A percentile compares a stretch with the other conserved stretches of the same genome.
Conservation (phyloP, 2,797 vertebrate species). For the Acropternis orthonyx region DNA sequence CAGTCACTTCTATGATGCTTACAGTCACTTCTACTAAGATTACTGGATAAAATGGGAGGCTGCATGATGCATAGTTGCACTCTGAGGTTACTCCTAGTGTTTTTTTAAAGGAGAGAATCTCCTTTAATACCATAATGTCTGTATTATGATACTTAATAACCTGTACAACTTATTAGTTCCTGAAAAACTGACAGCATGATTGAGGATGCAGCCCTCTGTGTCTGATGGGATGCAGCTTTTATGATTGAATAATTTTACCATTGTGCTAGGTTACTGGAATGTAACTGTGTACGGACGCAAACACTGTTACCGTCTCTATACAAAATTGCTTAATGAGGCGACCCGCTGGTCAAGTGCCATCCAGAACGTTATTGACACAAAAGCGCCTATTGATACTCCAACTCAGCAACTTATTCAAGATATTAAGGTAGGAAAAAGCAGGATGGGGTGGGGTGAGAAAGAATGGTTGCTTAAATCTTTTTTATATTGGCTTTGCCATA, state of each 20-base stretch:
- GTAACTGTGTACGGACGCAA: slow-evolving; percentile 90
- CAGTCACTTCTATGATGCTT: neutral
- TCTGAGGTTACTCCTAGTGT: neutral
- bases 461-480: neutral
- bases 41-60: neutral
- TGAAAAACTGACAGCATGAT: neutral
- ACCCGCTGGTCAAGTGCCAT: slow-evolving; percentile 90
- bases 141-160: neutral
- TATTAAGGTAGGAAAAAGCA: slow-evolving; percentile 84
- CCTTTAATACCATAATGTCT: neutral
- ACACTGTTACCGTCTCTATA: slow-evolving; percentile 92
- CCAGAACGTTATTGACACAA: slow-evolving; percentile 94
- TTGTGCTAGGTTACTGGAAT: slow-evolving; percentile 89
- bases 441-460: neutral
- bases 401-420: slow-evolving; percentile 96
- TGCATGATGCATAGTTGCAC: neutral
- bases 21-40: neutral
- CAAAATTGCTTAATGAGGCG: slow-evolving; percentile 92
- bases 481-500: neutral
- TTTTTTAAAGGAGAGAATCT: neutral
- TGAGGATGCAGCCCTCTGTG: neutral
- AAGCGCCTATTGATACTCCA: slow-evolving; percentile 93
- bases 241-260: neutral
- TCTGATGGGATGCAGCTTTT: neutral
- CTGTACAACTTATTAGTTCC: accelerated